Base-by-base conservation (phyloP, 2,797 vertebrate species). In the Knipowitschia caucasica region DNA sequence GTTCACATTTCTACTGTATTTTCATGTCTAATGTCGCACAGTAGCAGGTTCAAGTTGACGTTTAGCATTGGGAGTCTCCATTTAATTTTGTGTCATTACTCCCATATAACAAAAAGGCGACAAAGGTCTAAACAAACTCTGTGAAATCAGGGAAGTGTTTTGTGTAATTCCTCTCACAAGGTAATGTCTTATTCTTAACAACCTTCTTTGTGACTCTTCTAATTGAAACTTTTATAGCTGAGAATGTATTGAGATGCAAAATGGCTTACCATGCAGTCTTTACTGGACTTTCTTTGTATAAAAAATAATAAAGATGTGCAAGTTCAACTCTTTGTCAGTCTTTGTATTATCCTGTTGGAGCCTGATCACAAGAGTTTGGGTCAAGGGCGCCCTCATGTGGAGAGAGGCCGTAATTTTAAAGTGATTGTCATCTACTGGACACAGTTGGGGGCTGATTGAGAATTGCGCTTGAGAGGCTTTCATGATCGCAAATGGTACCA, bases 121-220 rank as follows among this genome's bases (percentile, higher is more conserved):
- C 62, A 73, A 81, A 81, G 78, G 78, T 82, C 67, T 77, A 75
- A 63, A 69, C 77, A 78, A 85, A 84, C 85, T 90, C 84, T 89
- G 86, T 90, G 73, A 89, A 89, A 89, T 92, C 90, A 92, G 91
- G 90, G 90, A 92, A 89, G 88, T 89, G 74, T 88, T 91, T 81
- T 71, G 69, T 89, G 83, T 82, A 87, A 83, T 88, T 88, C 84
- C 80, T 83, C 87, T 84, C 44, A 73, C 83, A 83, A 70, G 55
- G 76, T 88, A 71, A 77, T 82, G 80, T 89, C 86, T 86, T 89
- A 77, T 87, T 89, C 78, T 87, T 80, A 88, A 87, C 76, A 80
- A 75, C 65, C 76, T 87, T 78, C 75, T 88, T 90, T 90, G 84
- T 89, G 80, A 88, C 88, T 82, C 86, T 87, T 87, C 76, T 86